Base-by-base conservation (phyloP, 2,888 invertebrate genomes). In the Deilephila porcellus region DNA sequence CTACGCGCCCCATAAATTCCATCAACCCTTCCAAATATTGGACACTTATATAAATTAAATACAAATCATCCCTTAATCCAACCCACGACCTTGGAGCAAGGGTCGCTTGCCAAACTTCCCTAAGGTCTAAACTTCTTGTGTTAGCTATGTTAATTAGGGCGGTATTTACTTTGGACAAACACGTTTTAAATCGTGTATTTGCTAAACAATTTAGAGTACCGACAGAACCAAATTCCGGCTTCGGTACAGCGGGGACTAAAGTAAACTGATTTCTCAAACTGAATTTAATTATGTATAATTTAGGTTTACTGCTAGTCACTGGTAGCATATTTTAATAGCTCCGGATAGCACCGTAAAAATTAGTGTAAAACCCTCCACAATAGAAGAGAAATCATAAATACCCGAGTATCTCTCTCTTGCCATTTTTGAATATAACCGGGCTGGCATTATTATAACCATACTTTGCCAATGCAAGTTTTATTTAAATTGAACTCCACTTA, bases 51-150 rank as follows among this genome's bases (percentile, higher is more conserved):
- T 63, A 56, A 56, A 64, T 64, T 64, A 64, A 64, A 67, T 67
- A 67, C 45, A 67, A 52, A 67, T 67, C 67, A 67, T 67, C 52
- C 67, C 52, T 52, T 67, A 67, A 67, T 52, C 67, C 56, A n/a
- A 19, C 56, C 45, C 25, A 11, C 45, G 67, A 67, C 67, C 52
- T 67, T 67, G 67, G 67, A 45, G 20, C 25, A 25, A 17, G 67
- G 67, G 52, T 52, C 25, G 67, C n/a, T 45, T 17, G 52, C 67
- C 25, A 67, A 67, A 67, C 52, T 67, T 67, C 17, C 52, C 25
- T 25, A 52, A 67, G 67, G 67, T 17, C 25, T 52, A 67, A 67
- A 67, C 67, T 67, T 67, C 45, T 67, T 67, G 67, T 52, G 45
- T 52, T 52, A 25, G 52, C 45, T 67, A 67, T 67, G 67, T 67